A percentile compares a stretch with the other conserved stretches of the same genome.
phyloP scores from a whole-genome alignment of 2,113 vertebrate genomes.

The Osmerus eperlanus region DNA sequence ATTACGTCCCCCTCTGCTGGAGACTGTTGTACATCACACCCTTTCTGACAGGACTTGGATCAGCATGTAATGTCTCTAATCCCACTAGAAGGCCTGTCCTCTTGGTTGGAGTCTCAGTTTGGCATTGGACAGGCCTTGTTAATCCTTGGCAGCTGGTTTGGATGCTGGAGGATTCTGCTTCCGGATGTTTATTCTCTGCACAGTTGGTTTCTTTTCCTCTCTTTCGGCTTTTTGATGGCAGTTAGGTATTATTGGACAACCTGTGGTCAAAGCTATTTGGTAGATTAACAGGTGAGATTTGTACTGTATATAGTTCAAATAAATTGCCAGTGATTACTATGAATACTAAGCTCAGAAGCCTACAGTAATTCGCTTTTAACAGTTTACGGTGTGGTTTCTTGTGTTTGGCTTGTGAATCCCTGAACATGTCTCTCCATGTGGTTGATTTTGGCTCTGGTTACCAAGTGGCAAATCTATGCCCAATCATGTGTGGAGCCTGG shows the following conservation, averaged over 20 bases:
- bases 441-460: slow-evolving; percentile 33
- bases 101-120: background rate
- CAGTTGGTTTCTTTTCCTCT: no score
- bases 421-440: slow-evolving; percentile 15
- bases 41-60: slow-evolving; percentile 24
- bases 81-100: background rate
- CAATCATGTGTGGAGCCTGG: slow-evolving; percentile 34
- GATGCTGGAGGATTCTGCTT: background rate
- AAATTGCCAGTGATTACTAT: no score
- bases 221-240: no score
- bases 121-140: background rate
- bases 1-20: slow-evolving; percentile 42
- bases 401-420: slow-evolving; percentile 8
- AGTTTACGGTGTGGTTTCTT: background rate
- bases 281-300: no score
- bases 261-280: no score
- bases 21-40: slow-evolving; percentile 16
- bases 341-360: no score
- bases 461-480: slow-evolving; percentile 27
- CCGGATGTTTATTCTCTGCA: no score
- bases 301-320: no score
- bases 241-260: no score
- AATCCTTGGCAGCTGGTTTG: background rate
- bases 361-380: no score
- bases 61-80: slow-evolving; percentile 1